phyloP scores from a whole-genome alignment of 2,797 vertebrate genomes.

The Momotus momota region DNA sequence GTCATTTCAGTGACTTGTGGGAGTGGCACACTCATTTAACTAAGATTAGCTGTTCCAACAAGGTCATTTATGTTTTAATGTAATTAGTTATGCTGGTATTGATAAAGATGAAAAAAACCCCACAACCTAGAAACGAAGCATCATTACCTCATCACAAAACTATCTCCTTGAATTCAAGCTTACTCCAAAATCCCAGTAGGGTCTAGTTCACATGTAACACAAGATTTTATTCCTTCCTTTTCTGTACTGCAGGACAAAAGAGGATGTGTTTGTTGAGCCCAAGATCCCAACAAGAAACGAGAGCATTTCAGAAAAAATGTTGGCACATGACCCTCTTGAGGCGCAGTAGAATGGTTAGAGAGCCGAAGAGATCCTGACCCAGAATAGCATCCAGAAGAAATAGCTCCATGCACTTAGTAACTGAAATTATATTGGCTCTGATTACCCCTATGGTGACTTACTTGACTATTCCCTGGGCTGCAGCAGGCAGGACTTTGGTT shows the following conservation, averaged over 20 bases:
- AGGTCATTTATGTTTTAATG: constrained; percentile 40
- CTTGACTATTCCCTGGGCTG: background rate
- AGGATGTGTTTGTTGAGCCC: background rate
- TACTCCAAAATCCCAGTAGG: background rate
- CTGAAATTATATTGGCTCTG: background rate
- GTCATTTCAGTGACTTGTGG: constrained; percentile 23
- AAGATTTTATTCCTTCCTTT: background rate
- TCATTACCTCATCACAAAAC: background rate
- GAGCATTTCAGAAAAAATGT: background rate
- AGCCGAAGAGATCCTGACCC: background rate
- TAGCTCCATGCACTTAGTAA: background rate
- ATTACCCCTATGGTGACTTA: background rate
- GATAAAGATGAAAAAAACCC: background rate
- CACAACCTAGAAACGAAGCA: background rate
- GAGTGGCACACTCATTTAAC: background rate
- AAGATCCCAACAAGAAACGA: background rate
- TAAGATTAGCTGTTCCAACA: constrained; percentile 14
- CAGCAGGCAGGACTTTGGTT: background rate
- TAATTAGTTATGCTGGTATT: constrained; percentile 24
- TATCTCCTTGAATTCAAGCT: background rate
- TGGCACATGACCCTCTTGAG: background rate
- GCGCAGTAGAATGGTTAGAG: background rate
- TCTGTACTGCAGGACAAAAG: background rate
- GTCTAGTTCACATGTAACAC: background rate
- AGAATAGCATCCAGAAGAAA: background rate